Base-by-base conservation (phyloP, 2,113 vertebrate genomes). In the Mystacornis crossleyi region DNA sequence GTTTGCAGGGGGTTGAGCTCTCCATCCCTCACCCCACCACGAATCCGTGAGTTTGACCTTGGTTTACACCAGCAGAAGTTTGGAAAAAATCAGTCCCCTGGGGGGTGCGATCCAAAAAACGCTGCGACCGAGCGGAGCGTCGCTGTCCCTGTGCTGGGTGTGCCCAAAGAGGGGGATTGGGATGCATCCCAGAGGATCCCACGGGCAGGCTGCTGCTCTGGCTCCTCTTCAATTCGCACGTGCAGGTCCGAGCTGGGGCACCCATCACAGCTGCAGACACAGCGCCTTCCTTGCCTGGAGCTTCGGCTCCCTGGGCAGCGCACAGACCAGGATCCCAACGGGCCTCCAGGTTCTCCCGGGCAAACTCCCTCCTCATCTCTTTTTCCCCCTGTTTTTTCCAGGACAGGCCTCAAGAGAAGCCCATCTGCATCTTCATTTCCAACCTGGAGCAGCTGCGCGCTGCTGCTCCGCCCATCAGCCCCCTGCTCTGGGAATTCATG, bases 401-500 rank as follows among this genome's bases (percentile, higher is more conserved):
- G 99, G 99, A 99, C 75, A 98, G 99, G 82, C 99, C 99, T 86
- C 98, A 98, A 67, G 99, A 99, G 93, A 99, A 99, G 81, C 99
- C 99, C 54, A 98, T 99, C 93, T 99, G 99, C 92, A 99, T 99
- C 94, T 99, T 99, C 50, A 99, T 99, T 85, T 99, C 99, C 31
- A 99, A 97, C 73, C 96, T 99, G 89, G 98, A 99, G 34, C 99
- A 99, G 97, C 16, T 99, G 93, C 95, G 98, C 74, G 98, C 97
- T 21, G 97, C 98, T 24, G 97, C 98, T 89, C 99, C 99, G 9
- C 99, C 99, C 34, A 99, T 99, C 97, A 99, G 98, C 94, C 98
- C 98, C 4, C 79, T 99, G 81, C 98, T 99, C 26, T 99, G 99
- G 99, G 98, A 98, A 78, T 99, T 99, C 83, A 99, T 99, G 99